Evolutionary conservation across 2,888 invertebrate species (phyloP).

Genomic region (Noctua janthe): DNA sequence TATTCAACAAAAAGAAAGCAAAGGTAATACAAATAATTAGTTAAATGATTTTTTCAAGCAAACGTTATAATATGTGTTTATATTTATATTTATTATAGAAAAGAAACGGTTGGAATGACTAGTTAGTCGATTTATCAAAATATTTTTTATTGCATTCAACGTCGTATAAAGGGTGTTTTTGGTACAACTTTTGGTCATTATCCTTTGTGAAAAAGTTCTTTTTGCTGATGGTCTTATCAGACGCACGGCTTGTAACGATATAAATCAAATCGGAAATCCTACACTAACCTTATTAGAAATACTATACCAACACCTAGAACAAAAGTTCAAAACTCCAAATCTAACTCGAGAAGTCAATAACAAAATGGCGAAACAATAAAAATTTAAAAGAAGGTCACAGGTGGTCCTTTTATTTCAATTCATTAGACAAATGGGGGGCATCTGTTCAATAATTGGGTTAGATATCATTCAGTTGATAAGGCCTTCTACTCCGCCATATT

Average conservation of each 20-base stretch:
- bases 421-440: constrained; percentile 71
- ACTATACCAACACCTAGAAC: background rate
- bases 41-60: too few relatives aligned
- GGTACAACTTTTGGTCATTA: too few relatives aligned
- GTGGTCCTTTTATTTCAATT: constrained; percentile 71
- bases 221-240: background rate
- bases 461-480: constrained; percentile 54
- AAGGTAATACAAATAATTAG: too few relatives aligned
- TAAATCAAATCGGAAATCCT: background rate
- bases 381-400: constrained; percentile 57
- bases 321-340: constrained; percentile 29
- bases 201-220: background rate
- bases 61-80: too few relatives aligned
- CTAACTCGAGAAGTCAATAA: constrained; percentile 51
- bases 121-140: too few relatives aligned
- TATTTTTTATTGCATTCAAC: too few relatives aligned
- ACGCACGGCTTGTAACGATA: background rate
- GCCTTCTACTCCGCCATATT: constrained; percentile 45
- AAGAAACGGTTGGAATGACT: too few relatives aligned
- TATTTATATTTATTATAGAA: too few relatives aligned
- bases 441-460: constrained; percentile 72
- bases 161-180: too few relatives aligned
- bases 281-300: background rate
- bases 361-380: constrained; percentile 60
- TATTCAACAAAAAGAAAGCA: too few relatives aligned